Evolutionary conservation across 2,113 vertebrate species (phyloP), one percentile per base, ranked within the genome.

Genomic region (Chloebia gouldiae): DNA sequence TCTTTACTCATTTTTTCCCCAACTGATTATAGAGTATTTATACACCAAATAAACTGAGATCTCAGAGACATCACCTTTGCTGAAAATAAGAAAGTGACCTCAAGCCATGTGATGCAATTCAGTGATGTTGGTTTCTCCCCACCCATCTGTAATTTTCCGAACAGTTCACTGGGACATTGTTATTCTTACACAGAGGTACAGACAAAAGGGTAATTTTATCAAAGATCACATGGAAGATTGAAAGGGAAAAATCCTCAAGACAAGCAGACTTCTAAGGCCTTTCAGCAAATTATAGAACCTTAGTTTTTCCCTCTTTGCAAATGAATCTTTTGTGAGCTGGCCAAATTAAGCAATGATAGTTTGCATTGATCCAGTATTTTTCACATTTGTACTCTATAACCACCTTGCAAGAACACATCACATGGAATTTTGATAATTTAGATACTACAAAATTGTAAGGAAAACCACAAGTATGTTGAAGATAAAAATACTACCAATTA

Each of bases 51-150:
- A 80, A 94, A 75, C 28, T n/a, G 15, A 11, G 50, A 47, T 39
- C 47, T 92, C 39, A 69, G 54, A 39, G 61, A 45, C 25, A 92
- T 7, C 18, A 64, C 21, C 66, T 53, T 49, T 72, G 28, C 33
- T 73, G 59, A 81, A 93, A 95, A 93, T 63, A 56, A 77, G 68
- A 42, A 78, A 86, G 83, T 19, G 21, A 81, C 40, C 60, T 86
- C 64, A 66, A 33, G 51, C 47, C 51, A 59, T 11, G 24, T 9
- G 40, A 51, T 18, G 40, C 23, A 66, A 51, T 64, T 64, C n/a
- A 66, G 40, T 37, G 33, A 47, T 44, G 35, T 28, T n/a, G 50
- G 22, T 68, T 53, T 54, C 22, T 53, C 53, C 47, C 68, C 33
- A 21, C 14, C 13, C 57, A 39, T 37, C 33, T 69, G 37, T n/a